A percentile compares a stretch with the other conserved stretches of the same genome.
phyloP scores from a whole-genome alignment of 1,140 invertebrate genomes.

The Bombus waltoni region DNA sequence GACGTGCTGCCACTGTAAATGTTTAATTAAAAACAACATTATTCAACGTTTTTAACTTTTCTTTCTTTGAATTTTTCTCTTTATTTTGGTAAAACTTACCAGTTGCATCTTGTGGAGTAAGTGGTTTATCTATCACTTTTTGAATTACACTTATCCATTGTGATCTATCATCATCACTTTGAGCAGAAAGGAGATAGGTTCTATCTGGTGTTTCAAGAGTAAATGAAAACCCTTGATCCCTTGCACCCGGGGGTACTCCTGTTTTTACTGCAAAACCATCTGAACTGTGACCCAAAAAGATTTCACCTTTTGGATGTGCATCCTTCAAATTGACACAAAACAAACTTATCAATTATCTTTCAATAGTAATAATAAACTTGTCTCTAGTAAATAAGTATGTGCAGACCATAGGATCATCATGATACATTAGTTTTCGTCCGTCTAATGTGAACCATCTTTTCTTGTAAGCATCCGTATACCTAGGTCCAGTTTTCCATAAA shows the following conservation, averaged over 20 bases:
- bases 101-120: conserved; percentile 91
- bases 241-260: conserved; percentile 86
- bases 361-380: background rate
- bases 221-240: conserved; percentile 91
- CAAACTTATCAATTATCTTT: conserved; percentile 12
- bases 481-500: conserved; percentile 94
- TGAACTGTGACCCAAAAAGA: conserved; percentile 90
- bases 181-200: conserved; percentile 91
- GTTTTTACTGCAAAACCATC: conserved; percentile 88
- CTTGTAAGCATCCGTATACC: conserved; percentile 90
- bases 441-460: conserved; percentile 95
- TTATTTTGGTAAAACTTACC: conserved; percentile 84
- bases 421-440: conserved; percentile 95
- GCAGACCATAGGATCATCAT: conserved; percentile 89
- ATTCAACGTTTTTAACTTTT: background rate
- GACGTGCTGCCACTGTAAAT: conserved; percentile 87
- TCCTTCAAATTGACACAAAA: conserved; percentile 81
- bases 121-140: conserved; percentile 88
- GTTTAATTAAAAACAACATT: conserved; percentile 45
- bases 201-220: conserved; percentile 93
- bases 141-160: conserved; percentile 91
- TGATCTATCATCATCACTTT: conserved; percentile 89
- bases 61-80: background rate
- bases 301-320: conserved; percentile 95
- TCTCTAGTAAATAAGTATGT: background rate